These are phyloP conservation scores for Equus przewalskii DNA, from an alignment of 2,113 vertebrate species.

Conservation along the genomic window DNA sequence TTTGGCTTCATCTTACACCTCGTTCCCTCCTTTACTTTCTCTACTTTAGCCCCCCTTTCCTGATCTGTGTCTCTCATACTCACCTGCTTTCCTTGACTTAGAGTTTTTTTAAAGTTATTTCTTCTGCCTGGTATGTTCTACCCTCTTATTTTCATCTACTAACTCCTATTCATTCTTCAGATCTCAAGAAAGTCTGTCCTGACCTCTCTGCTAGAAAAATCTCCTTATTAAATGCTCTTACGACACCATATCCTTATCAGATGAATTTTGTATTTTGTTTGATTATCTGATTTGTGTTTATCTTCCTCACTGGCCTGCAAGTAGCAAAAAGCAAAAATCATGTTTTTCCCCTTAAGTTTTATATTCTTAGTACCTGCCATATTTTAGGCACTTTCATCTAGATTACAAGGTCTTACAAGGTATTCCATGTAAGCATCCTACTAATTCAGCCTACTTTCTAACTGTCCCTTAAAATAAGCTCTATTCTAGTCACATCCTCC, in stretches of 20 bases:
- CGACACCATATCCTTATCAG: neutral
- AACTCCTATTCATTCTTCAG: neutral
- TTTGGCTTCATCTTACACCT: neutral
- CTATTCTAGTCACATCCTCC: neutral
- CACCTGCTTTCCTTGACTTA: neutral
- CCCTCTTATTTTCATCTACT: neutral
- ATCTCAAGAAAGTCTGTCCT: neutral
- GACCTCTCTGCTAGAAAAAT: neutral
- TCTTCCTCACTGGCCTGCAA: neutral
- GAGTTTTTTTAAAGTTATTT: neutral
- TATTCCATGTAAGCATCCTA: neutral
- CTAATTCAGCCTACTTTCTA: neutral
- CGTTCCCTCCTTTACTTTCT: neutral
- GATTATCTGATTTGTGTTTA: neutral
- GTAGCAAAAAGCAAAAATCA: neutral
- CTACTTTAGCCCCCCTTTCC: neutral
- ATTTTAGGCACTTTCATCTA: neutral
- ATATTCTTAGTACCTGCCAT: neutral
- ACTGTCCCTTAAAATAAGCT: neutral
- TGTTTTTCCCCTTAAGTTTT: neutral
- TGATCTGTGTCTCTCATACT: neutral
- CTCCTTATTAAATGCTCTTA: neutral
- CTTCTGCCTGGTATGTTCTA: neutral
- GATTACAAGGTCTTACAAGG: neutral
- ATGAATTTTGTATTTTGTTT: neutral